Evolutionary conservation across 2,888 invertebrate genomes (phyloP), one percentile per base, ranked within the genome.

Genomic region (Phymatocera aterrima): DNA sequence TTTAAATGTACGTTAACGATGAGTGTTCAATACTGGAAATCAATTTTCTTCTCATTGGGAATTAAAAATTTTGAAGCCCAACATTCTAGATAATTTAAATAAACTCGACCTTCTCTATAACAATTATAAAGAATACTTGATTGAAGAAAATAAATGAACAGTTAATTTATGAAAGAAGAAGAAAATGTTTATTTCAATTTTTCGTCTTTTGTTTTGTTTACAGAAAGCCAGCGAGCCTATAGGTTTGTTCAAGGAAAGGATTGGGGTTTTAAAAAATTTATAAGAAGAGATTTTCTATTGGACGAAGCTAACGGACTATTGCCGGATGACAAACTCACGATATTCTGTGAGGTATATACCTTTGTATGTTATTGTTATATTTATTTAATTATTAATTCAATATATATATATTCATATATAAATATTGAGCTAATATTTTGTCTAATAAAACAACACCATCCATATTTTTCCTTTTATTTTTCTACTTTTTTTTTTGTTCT

Each of bases 261-360:
- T 93, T 99, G 99, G 99, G 99, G 99, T 80, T 99, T 99, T 93
- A 99, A 99, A 93, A 99, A 99, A 92, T 99, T 99, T 91, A 99
- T 99, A 84, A 94, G 99, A 89, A 94, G 99, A 92, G 99, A 99
- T 92, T 99, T 99, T 92, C 94, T 99, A 82, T 93, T 99, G 91
- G 99, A 99, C 91, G 99, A 99, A 93, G 97, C 98, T 80, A 99
- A 99, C 91, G 99, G 99, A 85, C 94, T 99, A 65, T 93, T 99
- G 87, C 99, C 99, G 21, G 99, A 99, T 91, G 99, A 99, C 91
- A 98, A 99, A 92, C 93, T 99, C 91, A 99, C 99, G 91, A 98
- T 99, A 93, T 99, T 98, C 93, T 99, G 99, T 93, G 99, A 99
- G 94, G 98, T 96, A 91, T 90, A 91, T 91, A 85, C 84, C 85